A percentile compares a stretch with the other conserved stretches of the same genome.
These are phyloP conservation scores for Carollia perspicillata DNA, from an alignment of 2,113 vertebrate species.

Conservation along the genomic window DNA sequence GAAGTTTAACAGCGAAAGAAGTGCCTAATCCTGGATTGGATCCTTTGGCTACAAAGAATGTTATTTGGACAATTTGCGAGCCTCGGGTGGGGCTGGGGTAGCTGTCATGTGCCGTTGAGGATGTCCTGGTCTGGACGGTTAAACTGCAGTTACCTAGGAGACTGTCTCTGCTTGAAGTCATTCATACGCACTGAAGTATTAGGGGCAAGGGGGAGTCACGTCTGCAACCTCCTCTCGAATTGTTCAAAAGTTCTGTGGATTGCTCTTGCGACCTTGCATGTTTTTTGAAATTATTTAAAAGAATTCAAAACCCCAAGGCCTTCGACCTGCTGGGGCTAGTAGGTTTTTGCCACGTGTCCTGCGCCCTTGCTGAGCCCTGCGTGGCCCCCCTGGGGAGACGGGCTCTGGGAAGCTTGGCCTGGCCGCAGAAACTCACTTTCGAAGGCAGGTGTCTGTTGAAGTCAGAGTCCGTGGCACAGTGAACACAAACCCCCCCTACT, in stretches of 20 bases:
- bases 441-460: background rate
- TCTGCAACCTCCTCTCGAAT: background rate
- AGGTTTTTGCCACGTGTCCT: background rate
- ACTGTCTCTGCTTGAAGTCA: background rate
- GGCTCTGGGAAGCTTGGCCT: background rate
- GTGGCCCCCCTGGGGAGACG: background rate
- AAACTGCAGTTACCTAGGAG: rapidly evolving
- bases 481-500: background rate
- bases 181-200: background rate
- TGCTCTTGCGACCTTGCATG: too few species aligned
- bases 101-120: background rate
- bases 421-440: background rate
- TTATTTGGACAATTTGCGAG: background rate
- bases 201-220: background rate
- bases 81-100: background rate
- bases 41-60: background rate
- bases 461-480: background rate
- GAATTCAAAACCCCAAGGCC: background rate
- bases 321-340: background rate
- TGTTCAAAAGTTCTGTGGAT: background rate
- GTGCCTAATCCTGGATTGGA: background rate
- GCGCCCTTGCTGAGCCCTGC: background rate
- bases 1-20: background rate
- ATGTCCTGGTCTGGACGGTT: background rate
- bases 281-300: background rate